Conservation (phyloP, 2,888 invertebrate genomes). For the Epinotia ramella region DNA sequence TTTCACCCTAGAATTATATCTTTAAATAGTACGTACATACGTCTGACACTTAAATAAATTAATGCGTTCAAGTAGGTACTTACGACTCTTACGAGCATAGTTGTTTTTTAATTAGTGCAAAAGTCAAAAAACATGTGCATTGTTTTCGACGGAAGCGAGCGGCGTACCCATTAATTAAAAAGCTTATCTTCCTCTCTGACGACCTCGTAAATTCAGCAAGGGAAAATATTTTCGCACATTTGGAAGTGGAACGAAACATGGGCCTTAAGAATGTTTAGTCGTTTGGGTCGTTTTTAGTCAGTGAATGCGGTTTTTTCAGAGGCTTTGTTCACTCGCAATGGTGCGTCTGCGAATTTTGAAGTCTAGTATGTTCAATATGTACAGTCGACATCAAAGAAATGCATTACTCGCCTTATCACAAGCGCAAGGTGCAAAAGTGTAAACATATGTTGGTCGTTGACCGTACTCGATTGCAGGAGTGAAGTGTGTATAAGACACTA, state of each 20-base stretch:
- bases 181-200: slow-evolving; percentile 52
- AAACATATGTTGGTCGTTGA: too few relatives aligned
- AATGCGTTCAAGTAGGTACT: slow-evolving; percentile 15
- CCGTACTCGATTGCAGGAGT: too few relatives aligned
- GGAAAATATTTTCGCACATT: slow-evolving; percentile 47
- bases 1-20: too few relatives aligned
- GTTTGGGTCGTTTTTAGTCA: neutral
- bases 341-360: neutral
- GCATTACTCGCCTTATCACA: too few relatives aligned
- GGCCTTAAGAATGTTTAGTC: neutral
- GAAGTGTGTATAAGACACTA: too few relatives aligned
- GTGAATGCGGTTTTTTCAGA: slow-evolving; percentile 16
- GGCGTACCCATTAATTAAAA: slow-evolving; percentile 57
- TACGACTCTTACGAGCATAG: slow-evolving; percentile 32
- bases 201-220: slow-evolving; percentile 43
- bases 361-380: too few relatives aligned
- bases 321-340: slow-evolving; percentile 23
- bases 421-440: too few relatives aligned
- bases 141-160: slow-evolving; percentile 55
- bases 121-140: slow-evolving; percentile 48
- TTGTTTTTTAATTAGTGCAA: slow-evolving; percentile 52
- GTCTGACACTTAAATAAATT: neutral
- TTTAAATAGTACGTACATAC: neutral
- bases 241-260: neutral
- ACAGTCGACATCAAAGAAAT: too few relatives aligned